Conservation (phyloP, 2,888 invertebrate species). For the Oligia strigilis region DNA sequence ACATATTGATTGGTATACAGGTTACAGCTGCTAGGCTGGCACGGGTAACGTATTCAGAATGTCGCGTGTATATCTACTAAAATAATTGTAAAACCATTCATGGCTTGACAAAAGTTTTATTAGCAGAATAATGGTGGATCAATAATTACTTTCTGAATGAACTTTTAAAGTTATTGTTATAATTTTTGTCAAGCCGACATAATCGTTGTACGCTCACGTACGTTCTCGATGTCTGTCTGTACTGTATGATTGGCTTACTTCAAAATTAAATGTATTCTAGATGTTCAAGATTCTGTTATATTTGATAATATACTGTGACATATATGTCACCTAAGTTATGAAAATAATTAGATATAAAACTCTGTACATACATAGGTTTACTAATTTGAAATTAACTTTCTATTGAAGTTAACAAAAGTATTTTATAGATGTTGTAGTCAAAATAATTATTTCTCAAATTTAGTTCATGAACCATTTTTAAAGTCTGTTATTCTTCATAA, state of each 20-base stretch:
- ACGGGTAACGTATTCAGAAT: slow-evolving; percentile 91
- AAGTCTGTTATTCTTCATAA: neutral
- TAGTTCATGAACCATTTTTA: neutral
- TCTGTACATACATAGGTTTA: slow-evolving; percentile 46
- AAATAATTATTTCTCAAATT: neutral
- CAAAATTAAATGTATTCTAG: slow-evolving; percentile 12
- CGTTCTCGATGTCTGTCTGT: slow-evolving; percentile 52
- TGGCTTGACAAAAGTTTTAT: slow-evolving; percentile 60
- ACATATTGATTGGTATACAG: slow-evolving; percentile 84
- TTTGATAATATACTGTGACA: neutral
- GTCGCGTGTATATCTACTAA: slow-evolving; percentile 68
- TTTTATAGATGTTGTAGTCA: slow-evolving; percentile 21
- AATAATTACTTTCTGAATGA: too few relatives aligned
- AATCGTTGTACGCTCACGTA: slow-evolving; percentile 49
- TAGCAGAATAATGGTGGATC: neutral
- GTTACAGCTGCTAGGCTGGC: slow-evolving; percentile 94
- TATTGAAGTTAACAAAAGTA: slow-evolving; percentile 19
- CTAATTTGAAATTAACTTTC: slow-evolving; percentile 26
- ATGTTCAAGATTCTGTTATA: too few relatives aligned
- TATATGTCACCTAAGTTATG: slow-evolving; percentile 16
- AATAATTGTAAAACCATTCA: slow-evolving; percentile 50
- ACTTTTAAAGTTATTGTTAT: neutral
- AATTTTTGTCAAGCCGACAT: slow-evolving; percentile 44
- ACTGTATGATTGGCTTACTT: slow-evolving; percentile 60
- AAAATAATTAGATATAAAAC: slow-evolving; percentile 3